These are phyloP conservation scores for Protophormia terraenovae DNA, from an alignment of 2,888 invertebrate genomes.

Conservation along the genomic window DNA sequence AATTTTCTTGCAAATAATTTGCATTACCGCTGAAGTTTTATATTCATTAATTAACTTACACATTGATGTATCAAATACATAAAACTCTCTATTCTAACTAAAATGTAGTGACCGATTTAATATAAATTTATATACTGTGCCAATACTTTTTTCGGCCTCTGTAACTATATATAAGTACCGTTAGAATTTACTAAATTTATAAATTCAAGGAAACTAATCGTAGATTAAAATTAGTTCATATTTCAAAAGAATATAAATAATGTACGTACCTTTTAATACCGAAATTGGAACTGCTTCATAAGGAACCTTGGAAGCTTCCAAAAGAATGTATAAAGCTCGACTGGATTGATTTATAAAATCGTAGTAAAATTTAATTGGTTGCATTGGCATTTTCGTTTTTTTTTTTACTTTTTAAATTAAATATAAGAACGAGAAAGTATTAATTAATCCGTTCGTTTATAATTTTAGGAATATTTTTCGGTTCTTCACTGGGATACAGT, in stretches of 20 bases:
- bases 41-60: no score
- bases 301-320: conserved; percentile 86
- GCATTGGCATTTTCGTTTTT: conserved; percentile 73
- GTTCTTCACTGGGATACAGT: conserved; percentile 56
- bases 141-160: no score
- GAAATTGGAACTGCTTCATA: conserved; percentile 85
- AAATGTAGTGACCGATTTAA: no score
- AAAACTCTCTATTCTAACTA: no score
- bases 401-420: background rate
- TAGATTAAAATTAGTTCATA: no score
- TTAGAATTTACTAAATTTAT: no score
- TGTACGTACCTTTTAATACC: conserved; percentile 84
- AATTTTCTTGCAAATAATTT: no score
- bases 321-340: conserved; percentile 87
- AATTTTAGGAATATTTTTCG: background rate
- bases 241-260: background rate
- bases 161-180: no score
- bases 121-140: no score
- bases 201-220: no score
- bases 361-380: conserved; percentile 85
- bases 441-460: background rate
- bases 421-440: background rate
- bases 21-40: no score
- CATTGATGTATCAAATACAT: no score
- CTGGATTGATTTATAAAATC: conserved; percentile 90